Conservation (phyloP, 2,113 vertebrate species). For the Phalacrocorax pelagicus region DNA sequence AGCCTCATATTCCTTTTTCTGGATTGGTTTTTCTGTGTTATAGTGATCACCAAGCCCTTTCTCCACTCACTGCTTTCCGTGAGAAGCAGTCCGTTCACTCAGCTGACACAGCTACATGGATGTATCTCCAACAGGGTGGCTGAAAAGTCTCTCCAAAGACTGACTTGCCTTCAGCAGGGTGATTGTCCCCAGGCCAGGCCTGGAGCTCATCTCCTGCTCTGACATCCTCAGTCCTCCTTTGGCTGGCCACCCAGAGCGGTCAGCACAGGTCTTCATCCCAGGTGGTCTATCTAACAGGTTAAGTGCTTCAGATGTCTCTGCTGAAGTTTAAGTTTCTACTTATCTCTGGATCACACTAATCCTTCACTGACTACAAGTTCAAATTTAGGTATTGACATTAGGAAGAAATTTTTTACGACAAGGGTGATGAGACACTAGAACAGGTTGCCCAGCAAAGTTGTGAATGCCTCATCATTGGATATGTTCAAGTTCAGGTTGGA, state of each 20-base stretch:
- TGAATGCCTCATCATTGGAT: not conserved
- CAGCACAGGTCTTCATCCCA: not conserved
- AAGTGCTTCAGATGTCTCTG: not conserved
- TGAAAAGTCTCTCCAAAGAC: not conserved
- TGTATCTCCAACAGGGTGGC: not conserved
- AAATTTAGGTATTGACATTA: not conserved
- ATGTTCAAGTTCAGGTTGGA: not conserved
- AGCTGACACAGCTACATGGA: not conserved
- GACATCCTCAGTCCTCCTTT: not conserved
- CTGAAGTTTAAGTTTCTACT: not conserved
- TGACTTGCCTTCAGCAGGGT: not conserved
- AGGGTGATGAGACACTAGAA: not conserved
- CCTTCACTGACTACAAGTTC: not conserved
- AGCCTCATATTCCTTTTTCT: not conserved
- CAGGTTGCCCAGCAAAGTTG: not conserved
- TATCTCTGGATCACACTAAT: not conserved
- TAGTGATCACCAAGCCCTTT: not conserved
- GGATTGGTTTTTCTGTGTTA: not conserved
- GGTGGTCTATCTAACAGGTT: not conserved
- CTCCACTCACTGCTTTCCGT: not conserved
- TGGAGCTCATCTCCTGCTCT: not conserved
- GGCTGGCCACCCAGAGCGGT: accelerated
- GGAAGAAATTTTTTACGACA: not conserved
- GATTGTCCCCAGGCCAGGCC: not conserved
- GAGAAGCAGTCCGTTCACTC: not conserved